Base-by-base conservation (phyloP, 2,797 vertebrate genomes). In the Gouania willdenowi region DNA sequence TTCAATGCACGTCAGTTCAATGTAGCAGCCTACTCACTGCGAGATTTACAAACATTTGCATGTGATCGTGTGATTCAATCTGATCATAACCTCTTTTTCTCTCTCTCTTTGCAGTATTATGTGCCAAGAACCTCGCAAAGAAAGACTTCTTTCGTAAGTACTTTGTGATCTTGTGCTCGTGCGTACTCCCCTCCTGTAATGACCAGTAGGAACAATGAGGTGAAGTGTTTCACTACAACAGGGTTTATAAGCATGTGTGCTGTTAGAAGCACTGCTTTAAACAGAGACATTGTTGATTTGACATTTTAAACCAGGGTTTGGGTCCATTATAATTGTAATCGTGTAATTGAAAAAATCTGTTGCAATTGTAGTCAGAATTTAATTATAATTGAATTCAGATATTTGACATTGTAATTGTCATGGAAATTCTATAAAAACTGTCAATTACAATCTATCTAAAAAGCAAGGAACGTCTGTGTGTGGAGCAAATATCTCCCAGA, bases 121-220 rank as follows among this genome's bases (percentile, higher is more conserved):
- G 95, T 94, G 95, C 95, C 91, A 98, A 98, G 91, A 98, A 95
- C 75, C 93, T 98, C 22, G 93, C 94, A 83, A 98, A 98, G 90
- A 98, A 98, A 90, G 95, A 98, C 89, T 98, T 97, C 89, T 98
- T 98, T 86, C 92, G 95, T 98, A 89, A 98, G 95, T 98, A 88
- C 63, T 36, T 23, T 16, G 4, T 30, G 27, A 31, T 55, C 32
- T 29, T 31, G 18, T 15, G 11, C 14, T 31, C 32, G 33, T 47
- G 22, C 23, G 29, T 52, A 24, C 32, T 29, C 42, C 3, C 26
- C 4, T 1, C 0, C 18, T 3, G 14, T 37, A 28, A 14, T 3
- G 9, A 18, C 7, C 16, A 32, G 4, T 12, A 1, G 5, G 7
- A n/a, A 8, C 19, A 27, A 26, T 29, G 18, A 29, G 6, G 22